These are phyloP conservation scores for Gorsachius magnificus DNA, from an alignment of 2,797 vertebrate species.

Conservation along the genomic window DNA sequence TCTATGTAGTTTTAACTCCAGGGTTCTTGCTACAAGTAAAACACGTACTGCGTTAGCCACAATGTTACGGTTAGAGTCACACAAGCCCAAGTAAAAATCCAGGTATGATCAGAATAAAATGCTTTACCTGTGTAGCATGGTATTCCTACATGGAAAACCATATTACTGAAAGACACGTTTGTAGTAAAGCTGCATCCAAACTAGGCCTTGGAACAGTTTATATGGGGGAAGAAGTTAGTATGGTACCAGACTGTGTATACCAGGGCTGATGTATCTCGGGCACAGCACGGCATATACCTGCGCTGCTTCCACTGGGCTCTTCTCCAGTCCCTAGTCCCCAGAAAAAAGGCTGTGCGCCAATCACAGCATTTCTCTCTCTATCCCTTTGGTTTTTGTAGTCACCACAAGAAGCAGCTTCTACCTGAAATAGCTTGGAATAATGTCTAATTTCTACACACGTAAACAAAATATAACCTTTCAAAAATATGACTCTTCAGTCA, in stretches of 20 bases:
- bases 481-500: neutral
- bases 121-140: neutral
- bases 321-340: neutral
- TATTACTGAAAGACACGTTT: neutral
- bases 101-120: neutral
- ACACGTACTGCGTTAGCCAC: neutral
- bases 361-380: neutral
- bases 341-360: neutral
- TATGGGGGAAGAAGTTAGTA: neutral
- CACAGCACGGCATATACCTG: neutral
- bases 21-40: neutral
- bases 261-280: neutral
- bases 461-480: neutral
- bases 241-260: neutral
- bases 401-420: neutral
- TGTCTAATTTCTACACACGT: fast-evolving
- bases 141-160: neutral
- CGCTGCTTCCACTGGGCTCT: neutral
- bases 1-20: neutral
- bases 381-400: neutral
- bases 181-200: neutral
- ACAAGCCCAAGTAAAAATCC: neutral
- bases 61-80: neutral
- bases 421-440: neutral
- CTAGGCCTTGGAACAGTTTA: neutral